Base-by-base conservation (phyloP, 2,888 invertebrate species). In the Hirtodrosophila confusa region DNA sequence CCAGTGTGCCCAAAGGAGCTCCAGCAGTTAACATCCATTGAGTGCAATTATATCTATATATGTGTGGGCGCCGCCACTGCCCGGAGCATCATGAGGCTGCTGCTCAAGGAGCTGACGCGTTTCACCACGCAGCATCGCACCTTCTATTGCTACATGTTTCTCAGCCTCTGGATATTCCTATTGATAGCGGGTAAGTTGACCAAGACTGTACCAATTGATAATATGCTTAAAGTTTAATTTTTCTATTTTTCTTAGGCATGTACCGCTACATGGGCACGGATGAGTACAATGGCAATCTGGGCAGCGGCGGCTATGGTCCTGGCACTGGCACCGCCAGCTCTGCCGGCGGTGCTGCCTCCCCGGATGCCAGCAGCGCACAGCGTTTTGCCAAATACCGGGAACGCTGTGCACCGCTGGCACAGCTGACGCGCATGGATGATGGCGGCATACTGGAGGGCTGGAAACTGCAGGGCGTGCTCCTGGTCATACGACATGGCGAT, bases 401-500 rank as follows among this genome's bases (percentile, higher is more conserved):
- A 93, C 87, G 93, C 60, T 97, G 97, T 85, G 96, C 96, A 89
- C 94, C 95, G 27, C 94, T 96, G 0, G 93, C 94, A 24, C 94
- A 93, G 64, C 94, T 97, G 60, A 91, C 92, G 8, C 92, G 94
- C 55, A 94, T 95, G 48, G 94, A 95, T 77, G 97, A 97, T 94
- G 97, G 92, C 50, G 91, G 91, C 40, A 88, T 91, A 63, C 76
- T 91, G 56, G 91, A 91, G 73, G 91, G 91, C 53, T 91, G 91
- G 91, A 90, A 91, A 53, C 69, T 92, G 35, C 91, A 91, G 67
- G 91, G 91, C 10, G 93, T 96, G 3, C 90, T 97, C 39, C 93
- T 97, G 49, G 92, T 97, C 47, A 95, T 97, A 4, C 93, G 98
- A 11, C 98, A 98, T 89, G 98, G 98, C 0, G 98, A 98, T 90